Percentiles rank a stretch among this genome's conserved stretches.
Conservation (phyloP, 2,797 vertebrate genomes). For the Cuculus canorus region DNA sequence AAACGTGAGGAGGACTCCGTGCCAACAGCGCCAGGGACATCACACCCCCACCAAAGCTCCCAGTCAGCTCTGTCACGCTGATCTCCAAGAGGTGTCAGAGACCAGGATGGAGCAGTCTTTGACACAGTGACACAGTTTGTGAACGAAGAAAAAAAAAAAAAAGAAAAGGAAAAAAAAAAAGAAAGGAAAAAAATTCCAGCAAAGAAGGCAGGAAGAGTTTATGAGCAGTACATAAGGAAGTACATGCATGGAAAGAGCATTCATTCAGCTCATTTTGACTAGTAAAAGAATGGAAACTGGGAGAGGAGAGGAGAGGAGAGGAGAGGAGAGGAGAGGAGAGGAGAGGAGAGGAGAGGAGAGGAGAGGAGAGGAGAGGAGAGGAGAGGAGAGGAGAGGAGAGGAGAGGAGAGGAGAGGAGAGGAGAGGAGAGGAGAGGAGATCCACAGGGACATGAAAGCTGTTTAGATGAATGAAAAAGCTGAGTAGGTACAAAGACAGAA, state of each 20-base stretch:
- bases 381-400: neutral
- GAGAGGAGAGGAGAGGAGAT: neutral
- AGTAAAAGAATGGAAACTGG: neutral
- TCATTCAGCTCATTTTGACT: neutral
- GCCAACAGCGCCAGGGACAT: fast-evolving
- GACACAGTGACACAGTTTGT: neutral
- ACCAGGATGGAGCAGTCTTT: neutral
- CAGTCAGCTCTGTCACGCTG: neutral
- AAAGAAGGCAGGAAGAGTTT: neutral
- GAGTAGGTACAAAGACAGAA: neutral
- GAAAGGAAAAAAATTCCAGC: neutral
- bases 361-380: neutral
- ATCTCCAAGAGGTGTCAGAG: neutral
- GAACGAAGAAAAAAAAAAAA: neutral
- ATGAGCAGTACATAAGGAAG: neutral
- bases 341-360: neutral
- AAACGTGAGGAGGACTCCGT: neutral
- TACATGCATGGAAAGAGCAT: neutral
- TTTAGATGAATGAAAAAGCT: neutral
- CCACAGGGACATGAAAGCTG: neutral
- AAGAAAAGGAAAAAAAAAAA: neutral
- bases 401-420: neutral
- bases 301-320: neutral
- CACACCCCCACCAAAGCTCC: neutral
- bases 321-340: neutral